Base-by-base conservation (phyloP, 2,888 invertebrate genomes). In the Sinotaia quadrata region DNA sequence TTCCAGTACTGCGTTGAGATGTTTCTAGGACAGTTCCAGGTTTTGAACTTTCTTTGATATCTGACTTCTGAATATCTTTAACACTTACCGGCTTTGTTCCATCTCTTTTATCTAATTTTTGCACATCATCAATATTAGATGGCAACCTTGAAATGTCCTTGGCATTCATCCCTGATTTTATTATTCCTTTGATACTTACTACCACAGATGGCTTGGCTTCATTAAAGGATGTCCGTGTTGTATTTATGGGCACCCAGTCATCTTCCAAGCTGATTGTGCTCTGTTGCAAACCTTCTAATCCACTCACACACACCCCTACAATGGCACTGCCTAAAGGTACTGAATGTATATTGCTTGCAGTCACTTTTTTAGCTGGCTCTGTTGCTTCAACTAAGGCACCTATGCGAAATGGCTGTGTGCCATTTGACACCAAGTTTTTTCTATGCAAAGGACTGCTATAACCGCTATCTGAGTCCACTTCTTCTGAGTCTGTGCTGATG, bases 381-480 rank as follows among this genome's bases (percentile, higher is more conserved):
- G 8, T 57, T 24, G 31, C 63, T 51, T 52, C 37, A 34, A 56
- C 51, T 33, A 44, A n/a, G 31, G 68, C 29, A 18, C 29, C 41
- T 15, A 58, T 58, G 8, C 67, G 69, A 8, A 66, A 66, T 0
- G 70, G 67, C 41, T 78, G 76, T 0, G 80, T 81, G 24, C 78
- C 81, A 57, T 73, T 83, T 12, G 83, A 81, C 5, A 81, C 78
- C 36, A 82, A 76, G 68, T 85, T 86, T 33, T 78, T 74, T 24
- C 81, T 73, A 61, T 84, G 84, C 33, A 81, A 68, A 2, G 84
- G 85, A 65, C 84, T 84, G 68, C 80, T 82, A 75, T 85, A 85
- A n/a, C 85, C 85, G 67, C 82, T 82, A 77, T 85, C 85, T 0
- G 82, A 83, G 67, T 85, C 85, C 18, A 73, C 67, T 21, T 76